A percentile compares a stretch with the other conserved stretches of the same genome.
Conservation (phyloP, 1,140 invertebrate genomes). For the Drosophila yakuba region DNA sequence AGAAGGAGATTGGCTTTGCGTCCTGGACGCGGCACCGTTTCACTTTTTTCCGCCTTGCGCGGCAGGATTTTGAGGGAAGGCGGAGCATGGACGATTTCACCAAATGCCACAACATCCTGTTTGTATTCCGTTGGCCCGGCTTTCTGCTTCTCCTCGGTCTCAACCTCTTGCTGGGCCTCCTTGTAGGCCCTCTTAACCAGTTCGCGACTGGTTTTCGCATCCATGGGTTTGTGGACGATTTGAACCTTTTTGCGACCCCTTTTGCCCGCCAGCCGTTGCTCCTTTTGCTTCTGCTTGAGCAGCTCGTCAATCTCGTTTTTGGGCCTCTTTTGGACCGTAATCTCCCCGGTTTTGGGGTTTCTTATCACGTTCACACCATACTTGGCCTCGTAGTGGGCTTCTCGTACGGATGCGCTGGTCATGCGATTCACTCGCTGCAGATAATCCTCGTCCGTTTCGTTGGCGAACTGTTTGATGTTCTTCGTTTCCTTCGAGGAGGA, state of each 20-base stretch:
- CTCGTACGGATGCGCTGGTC: constrained; percentile 85
- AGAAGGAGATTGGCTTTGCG: constrained; percentile 86
- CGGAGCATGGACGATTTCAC: constrained; percentile 88
- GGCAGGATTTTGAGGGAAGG: constrained; percentile 86
- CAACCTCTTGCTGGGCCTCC: constrained; percentile 50
- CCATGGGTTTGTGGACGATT: constrained; percentile 65
- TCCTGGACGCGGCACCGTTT: constrained; percentile 85
- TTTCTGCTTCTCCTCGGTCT: constrained; percentile 70
- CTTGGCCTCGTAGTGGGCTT: constrained; percentile 86
- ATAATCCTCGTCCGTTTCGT: constrained; percentile 85
- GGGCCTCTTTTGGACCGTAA: constrained; percentile 85
- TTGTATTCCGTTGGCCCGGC: constrained; percentile 59
- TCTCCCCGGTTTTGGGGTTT: constrained; percentile 85
- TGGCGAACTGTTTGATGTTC: constrained; percentile 82
- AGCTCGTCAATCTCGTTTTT: constrained; percentile 85
- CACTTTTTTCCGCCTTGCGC: constrained; percentile 83
- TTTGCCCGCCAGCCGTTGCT: constrained; percentile 76
- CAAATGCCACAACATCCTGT: constrained; percentile 87
- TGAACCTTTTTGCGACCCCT: constrained; percentile 58
- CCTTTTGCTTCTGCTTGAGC: constrained; percentile 82
- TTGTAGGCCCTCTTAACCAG: constrained; percentile 74
- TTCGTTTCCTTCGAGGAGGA: constrained; percentile 19
- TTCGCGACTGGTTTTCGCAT: constrained; percentile 84
- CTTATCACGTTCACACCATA: constrained; percentile 86
- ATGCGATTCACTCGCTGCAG: constrained; percentile 85